These are phyloP conservation scores for Amazona finschi DNA, from an alignment of 2,797 vertebrate species.

Conservation along the genomic window DNA sequence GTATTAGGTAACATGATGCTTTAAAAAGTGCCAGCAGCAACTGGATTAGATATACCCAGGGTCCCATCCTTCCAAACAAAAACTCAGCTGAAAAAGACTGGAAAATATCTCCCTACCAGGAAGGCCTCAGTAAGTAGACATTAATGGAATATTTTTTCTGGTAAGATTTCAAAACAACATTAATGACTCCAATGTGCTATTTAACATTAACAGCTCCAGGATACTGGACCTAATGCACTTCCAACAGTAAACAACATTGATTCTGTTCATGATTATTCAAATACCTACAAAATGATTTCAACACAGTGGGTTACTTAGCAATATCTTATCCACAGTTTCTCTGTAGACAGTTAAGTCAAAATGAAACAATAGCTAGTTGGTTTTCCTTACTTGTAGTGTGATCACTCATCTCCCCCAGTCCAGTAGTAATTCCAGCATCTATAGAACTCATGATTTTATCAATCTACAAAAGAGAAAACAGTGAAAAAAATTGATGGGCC, in stretches of 20 bases:
- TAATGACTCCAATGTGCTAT: slow-evolving; percentile 15
- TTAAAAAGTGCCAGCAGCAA: not conserved
- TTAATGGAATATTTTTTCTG: not conserved
- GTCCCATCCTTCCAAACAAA: not conserved
- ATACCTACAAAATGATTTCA: slow-evolving; percentile 3
- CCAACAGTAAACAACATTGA: slow-evolving; percentile 16
- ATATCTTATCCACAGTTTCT: not conserved
- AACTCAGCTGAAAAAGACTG: not conserved
- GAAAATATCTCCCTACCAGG: not conserved
- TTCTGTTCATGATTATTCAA: slow-evolving; percentile 17
- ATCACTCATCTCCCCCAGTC: slow-evolving; percentile 82
- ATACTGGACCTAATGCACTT: slow-evolving; percentile 8
- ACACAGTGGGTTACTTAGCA: not conserved
- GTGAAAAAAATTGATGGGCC: not conserved
- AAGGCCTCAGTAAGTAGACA: not conserved
- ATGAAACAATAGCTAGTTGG: not conserved
- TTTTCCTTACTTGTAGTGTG: slow-evolving; percentile 82
- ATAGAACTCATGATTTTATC: slow-evolving; percentile 99
- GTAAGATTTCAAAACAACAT: slow-evolving; percentile 23
- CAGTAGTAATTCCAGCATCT: slow-evolving; percentile 90
- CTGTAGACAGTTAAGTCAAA: not conserved
- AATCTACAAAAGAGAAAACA: slow-evolving; percentile 80
- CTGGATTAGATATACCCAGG: not conserved
- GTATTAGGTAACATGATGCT: not conserved
- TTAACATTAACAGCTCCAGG: slow-evolving; percentile 33